Base-by-base conservation (phyloP, 2,113 vertebrate genomes). In the Mystacornis crossleyi region DNA sequence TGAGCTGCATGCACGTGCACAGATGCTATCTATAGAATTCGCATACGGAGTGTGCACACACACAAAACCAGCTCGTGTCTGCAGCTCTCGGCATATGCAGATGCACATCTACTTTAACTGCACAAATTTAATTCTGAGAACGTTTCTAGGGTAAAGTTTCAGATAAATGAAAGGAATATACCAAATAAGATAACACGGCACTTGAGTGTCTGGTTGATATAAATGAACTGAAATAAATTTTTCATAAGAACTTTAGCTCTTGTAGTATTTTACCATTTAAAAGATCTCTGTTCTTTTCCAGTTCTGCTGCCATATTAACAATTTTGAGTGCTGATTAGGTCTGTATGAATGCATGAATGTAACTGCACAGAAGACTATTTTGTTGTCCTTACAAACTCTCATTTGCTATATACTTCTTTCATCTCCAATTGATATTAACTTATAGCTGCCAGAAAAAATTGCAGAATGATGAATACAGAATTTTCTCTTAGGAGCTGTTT, bases 251-350 rank as follows among this genome's bases (percentile, higher is more conserved):
- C 36, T 91, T 58, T 3, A 77, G 47, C 36, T 73, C 34, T 18
- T 33, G 47, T 58, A 24, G 48, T 86, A 42, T 77, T 94, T 89
- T 74, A 51, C 51, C 40, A 72, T 25, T 53, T 60, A 67, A 38
- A 87, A 87, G 31, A 43, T 33, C 65, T 58, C 42, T 74, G 29
- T 47, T 92, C 43, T 90, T 88, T 82, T 54, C 61, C 45, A 66
- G 28, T 72, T 93, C 82, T 88, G 45, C 72, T 90, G 71, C 62
- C 58, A 40, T 64, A 86, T 69, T 81, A 73, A 65, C 62, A 40
- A 14, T 48, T 73, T 81, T 26, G 66, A 89, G 29, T 58, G 55
- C 40, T 75, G 65, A 34, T 80, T 80, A 40, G 33, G 65, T 74
- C 57, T 64, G 23, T 61, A 61, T 34, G 64, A 91, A 82, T 47